These are phyloP conservation scores for Leptocoma aspasia DNA, from an alignment of 2,113 vertebrate genomes.

Conservation along the genomic window DNA sequence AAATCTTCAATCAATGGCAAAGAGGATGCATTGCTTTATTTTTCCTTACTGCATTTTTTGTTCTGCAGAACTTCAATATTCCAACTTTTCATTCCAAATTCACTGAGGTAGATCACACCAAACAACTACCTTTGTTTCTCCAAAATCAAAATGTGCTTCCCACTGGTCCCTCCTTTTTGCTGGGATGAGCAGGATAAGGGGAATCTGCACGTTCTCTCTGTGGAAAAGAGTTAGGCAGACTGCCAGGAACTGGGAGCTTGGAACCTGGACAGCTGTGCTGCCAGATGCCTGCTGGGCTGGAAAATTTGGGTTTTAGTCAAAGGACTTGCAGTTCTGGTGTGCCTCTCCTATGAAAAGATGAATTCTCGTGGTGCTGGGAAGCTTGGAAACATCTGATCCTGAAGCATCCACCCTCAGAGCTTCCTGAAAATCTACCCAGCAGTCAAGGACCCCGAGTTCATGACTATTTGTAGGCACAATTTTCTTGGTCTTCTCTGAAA, in stretches of 20 bases:
- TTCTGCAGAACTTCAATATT: background rate
- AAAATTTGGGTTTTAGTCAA: background rate
- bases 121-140: background rate
- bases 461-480: background rate
- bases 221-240: background rate
- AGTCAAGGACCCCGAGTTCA: background rate
- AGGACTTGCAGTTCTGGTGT: background rate
- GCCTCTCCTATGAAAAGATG: background rate
- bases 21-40: background rate
- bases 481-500: background rate
- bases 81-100: background rate
- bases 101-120: background rate
- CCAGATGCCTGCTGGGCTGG: background rate
- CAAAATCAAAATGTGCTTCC: background rate
- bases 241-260: background rate
- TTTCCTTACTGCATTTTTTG: background rate
- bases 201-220: fast-evolving
- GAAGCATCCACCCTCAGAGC: background rate
- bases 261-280: background rate
- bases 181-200: background rate
- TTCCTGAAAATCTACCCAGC: background rate
- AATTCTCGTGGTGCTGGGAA: background rate
- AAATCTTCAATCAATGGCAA: background rate
- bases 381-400: background rate
- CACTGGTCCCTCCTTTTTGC: background rate